Conservation (phyloP, 2,797 vertebrate species). For the Pseudochirops cupreus region DNA sequence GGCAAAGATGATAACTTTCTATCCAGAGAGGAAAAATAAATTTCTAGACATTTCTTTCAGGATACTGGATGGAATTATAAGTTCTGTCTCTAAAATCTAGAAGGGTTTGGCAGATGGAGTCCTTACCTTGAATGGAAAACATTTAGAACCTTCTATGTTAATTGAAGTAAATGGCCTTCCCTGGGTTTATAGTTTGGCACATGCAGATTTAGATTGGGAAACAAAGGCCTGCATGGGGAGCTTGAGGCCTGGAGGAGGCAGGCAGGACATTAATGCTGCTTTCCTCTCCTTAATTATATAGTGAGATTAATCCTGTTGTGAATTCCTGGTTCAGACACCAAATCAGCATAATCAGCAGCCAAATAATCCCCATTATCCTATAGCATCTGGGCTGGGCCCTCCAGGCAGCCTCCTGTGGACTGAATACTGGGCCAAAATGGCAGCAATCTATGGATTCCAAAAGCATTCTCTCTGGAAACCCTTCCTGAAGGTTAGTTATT, state of each 20-base stretch:
- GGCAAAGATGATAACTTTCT: neutral
- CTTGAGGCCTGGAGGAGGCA: neutral
- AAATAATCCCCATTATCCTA: neutral
- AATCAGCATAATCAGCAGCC: neutral
- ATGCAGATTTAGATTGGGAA: neutral
- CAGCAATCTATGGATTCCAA: neutral
- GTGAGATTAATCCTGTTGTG: constrained; percentile 19
- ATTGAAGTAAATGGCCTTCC: constrained; percentile 14
- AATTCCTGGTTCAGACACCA: constrained; percentile 48
- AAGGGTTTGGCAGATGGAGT: rapidly evolving
- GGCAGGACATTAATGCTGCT: neutral
- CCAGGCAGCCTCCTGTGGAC: neutral
- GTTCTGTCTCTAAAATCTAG: neutral
- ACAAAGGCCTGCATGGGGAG: neutral
- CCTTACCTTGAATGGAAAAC: neutral
- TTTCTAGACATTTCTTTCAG: neutral
- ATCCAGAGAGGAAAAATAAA: neutral
- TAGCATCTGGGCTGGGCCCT: constrained; percentile 19
- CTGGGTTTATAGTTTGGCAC: neutral
- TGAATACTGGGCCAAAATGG: neutral
- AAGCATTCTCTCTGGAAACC: neutral
- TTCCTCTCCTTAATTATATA: constrained; percentile 60
- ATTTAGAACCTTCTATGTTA: too few relatives aligned
- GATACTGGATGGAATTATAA: neutral
- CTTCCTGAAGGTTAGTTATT: neutral